Evolutionary conservation across 2,888 invertebrate species (phyloP).

Genomic region (Melinaea menophilus): DNA sequence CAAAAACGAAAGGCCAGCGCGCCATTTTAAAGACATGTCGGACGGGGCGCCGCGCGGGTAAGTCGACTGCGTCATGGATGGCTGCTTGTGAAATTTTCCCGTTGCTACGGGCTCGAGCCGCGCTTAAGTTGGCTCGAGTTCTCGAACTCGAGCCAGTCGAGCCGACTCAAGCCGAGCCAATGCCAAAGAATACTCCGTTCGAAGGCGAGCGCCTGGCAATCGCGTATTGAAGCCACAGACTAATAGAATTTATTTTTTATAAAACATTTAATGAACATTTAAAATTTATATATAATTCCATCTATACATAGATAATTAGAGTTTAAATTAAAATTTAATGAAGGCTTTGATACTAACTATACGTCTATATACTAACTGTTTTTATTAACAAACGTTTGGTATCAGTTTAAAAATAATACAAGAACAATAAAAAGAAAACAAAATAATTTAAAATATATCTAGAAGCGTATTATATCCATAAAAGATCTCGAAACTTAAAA

Average conservation of each 20-base stretch:
- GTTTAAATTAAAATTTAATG: not conserved
- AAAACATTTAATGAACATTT: conserved; percentile 10
- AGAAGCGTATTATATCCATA: not conserved
- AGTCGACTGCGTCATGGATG: conserved; percentile 49
- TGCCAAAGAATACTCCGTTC: conserved; percentile 40
- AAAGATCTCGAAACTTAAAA: conserved; percentile 8
- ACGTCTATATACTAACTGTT: not conserved
- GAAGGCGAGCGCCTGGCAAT: conserved; percentile 36
- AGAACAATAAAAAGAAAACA: not conserved
- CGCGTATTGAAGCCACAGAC: conserved; percentile 37
- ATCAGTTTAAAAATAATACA: not conserved
- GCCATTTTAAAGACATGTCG: conserved; percentile 38
- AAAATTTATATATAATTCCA: conserved; percentile 4
- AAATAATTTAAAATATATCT: not conserved
- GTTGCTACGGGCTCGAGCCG: conserved; percentile 34
- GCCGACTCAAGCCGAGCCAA: conserved; percentile 33
- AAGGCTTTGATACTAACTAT: not conserved
- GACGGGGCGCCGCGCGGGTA: conserved; percentile 36
- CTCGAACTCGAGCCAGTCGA: conserved; percentile 33
- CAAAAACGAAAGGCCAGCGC: conserved; percentile 40
- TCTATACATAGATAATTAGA: conserved; percentile 3
- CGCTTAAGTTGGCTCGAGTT: conserved; percentile 30
- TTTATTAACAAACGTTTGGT: not conserved
- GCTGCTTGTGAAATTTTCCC: conserved; percentile 56
- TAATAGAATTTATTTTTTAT: conserved; percentile 25